These are phyloP conservation scores for Drosophila sproati DNA, from an alignment of 1,140 invertebrate genomes.

Conservation along the genomic window DNA sequence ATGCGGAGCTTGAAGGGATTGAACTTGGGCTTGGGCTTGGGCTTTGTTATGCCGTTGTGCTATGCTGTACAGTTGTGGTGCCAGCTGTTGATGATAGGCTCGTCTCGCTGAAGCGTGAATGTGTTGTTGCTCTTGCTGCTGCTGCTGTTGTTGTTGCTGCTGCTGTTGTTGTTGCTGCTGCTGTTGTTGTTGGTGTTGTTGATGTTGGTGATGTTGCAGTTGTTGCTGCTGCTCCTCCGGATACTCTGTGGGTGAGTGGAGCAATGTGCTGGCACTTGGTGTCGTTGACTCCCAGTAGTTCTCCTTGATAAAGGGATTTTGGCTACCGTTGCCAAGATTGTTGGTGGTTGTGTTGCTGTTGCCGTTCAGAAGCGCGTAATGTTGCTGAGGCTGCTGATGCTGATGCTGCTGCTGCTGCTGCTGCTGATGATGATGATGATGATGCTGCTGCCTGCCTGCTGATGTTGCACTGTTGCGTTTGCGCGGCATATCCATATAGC, in stretches of 20 bases:
- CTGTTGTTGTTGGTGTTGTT: constrained; percentile 38
- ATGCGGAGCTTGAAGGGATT: constrained; percentile 44
- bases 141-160: constrained; percentile 33
- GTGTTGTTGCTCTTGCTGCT: constrained; percentile 36
- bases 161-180: constrained; percentile 45
- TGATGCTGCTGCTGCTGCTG: constrained; percentile 37
- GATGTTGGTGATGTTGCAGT: constrained; percentile 34
- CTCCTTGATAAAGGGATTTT: constrained; percentile 83
- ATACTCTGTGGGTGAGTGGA: constrained; percentile 69
- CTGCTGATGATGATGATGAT: constrained; percentile 14
- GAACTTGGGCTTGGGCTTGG: constrained; percentile 28
- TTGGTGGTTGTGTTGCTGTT: constrained; percentile 30
- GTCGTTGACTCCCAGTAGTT: constrained; percentile 79
- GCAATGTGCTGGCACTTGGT: constrained; percentile 53
- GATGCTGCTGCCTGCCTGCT: constrained; percentile 45
- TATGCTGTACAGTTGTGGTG: constrained; percentile 58
- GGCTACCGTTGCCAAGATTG: constrained; percentile 45
- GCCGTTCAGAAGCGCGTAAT: constrained; percentile 40
- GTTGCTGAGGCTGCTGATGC: constrained; percentile 35
- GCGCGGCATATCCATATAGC: constrained; percentile 83
- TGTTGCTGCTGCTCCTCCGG: constrained; percentile 53
- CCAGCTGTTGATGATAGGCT: constrained; percentile 62
- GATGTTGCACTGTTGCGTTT: constrained; percentile 63
- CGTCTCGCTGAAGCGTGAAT: constrained; percentile 58
- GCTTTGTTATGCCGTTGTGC: constrained; percentile 47